Base-by-base conservation (phyloP, 1,140 invertebrate genomes). In the Asbolus verrucosus region DNA sequence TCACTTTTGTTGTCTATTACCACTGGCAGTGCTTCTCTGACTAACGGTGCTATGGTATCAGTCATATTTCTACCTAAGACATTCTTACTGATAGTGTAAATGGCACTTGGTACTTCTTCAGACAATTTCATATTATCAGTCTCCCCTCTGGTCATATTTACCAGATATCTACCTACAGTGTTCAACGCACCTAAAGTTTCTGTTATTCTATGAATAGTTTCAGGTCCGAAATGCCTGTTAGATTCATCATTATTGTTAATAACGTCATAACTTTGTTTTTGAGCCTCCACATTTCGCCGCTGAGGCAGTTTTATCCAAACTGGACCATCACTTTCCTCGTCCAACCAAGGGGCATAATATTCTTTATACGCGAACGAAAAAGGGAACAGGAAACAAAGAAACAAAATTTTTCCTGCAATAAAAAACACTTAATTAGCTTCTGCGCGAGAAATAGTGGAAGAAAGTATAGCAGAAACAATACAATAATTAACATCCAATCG, bases 81-180 rank as follows among this genome's bases (percentile, higher is more conserved):
- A 76, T 92, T 92, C 79, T 92, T 92, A 24, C 90, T 92, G 30
- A 94, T 88, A 0, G 91, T 92, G 77, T 93, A 92, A 19, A 93
- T 82, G 0, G 92, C 91, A 61, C 87, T 86, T 13, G 90, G 89
- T n/a, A 89, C 74, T 68, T 88, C 86, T 63, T 87, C 84, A 1
- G 84, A 81, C 6, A 75, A 41, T 36, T 65, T 70, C 31, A 81
- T 79, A 43, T 79, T 81, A 67, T 83, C 78, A 2, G 79, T 82
- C 3, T 82, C 81, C 1, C 85, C 86, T 1, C 86, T 81, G 0
- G 87, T 93, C 84, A 92, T 92, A 72, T 94, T 93, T 0, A 95
- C 91, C 50, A 94, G 85, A 77, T 93, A 93, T 76, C 89, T 87
- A 0, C 92, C 93, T 0, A 94, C 90, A 9, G 92, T 93, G 72